These are phyloP conservation scores for Parazoanthus swiftii DNA, from an alignment of 92 coral and sea anemone genomes.

Conservation along the genomic window DNA sequence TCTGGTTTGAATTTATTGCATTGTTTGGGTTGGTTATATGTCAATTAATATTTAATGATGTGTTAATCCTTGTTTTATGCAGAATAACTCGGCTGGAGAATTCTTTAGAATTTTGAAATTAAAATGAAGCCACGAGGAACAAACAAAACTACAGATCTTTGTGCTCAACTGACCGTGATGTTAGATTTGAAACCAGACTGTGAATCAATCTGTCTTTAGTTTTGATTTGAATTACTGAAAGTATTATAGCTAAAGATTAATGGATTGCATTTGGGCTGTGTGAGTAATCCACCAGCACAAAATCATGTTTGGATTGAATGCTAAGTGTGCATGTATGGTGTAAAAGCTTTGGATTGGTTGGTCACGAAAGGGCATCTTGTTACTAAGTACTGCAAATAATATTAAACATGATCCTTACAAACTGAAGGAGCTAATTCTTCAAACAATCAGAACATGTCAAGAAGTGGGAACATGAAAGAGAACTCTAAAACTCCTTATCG, in stretches of 20 bases:
- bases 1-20: neutral
- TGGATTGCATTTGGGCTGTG: neutral
- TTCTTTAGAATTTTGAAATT: conserved; percentile 5
- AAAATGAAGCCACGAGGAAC: conserved; percentile 7
- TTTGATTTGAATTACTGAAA: neutral
- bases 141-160: neutral
- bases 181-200: neutral
- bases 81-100: neutral
- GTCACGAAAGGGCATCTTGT: neutral
- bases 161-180: neutral
- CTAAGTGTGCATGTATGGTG: neutral
- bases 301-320: neutral
- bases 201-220: neutral
- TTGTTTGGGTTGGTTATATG: conserved; percentile 8
- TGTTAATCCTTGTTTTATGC: conserved; percentile 4
- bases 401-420: neutral
- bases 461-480: conserved; percentile 8
- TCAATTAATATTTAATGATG: conserved; percentile 18
- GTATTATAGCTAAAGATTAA: neutral
- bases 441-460: conserved; percentile 21
- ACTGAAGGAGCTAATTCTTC: neutral
- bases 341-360: neutral
- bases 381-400: neutral
- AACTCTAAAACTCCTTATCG: conserved; percentile 8
- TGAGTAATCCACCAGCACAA: neutral